These are phyloP conservation scores for Volucella inanis DNA, from an alignment of 2,888 invertebrate genomes.

Conservation along the genomic window DNA sequence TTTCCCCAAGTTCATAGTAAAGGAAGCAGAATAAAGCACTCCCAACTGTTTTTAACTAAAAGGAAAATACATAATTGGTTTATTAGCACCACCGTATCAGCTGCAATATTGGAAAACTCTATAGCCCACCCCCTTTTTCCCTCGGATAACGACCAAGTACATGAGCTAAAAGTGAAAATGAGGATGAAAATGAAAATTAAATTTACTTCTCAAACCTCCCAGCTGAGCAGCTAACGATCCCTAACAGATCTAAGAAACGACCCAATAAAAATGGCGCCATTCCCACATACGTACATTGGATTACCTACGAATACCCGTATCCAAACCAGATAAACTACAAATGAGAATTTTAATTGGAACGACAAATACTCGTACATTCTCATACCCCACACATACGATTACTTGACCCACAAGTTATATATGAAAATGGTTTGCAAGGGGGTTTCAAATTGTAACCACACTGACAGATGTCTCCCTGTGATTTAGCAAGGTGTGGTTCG, in stretches of 20 bases:
- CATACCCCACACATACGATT: neutral
- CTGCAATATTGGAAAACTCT: neutral
- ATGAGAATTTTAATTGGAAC: constrained; percentile 60
- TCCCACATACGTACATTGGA: neutral
- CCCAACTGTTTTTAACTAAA: neutral
- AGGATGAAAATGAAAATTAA: constrained; percentile 39
- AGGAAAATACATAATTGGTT: constrained; percentile 12
- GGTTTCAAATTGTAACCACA: constrained; percentile 15
- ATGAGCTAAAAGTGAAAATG: too few relatives aligned
- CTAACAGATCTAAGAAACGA: constrained; percentile 32
- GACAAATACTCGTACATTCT: constrained; percentile 19
- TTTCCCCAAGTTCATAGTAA: too few relatives aligned
- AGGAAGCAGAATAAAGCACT: neutral
- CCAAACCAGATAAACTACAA: constrained; percentile 57
- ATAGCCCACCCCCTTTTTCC: constrained; percentile 6
- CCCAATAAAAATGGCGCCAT: constrained; percentile 64
- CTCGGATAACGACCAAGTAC: too few relatives aligned
- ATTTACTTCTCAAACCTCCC: constrained; percentile 44
- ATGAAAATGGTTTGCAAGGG: neutral
- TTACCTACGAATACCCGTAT: neutral
- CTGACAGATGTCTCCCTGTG: constrained; percentile 11
- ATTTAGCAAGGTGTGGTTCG: constrained; percentile 42
- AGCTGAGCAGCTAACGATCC: constrained; percentile 48
- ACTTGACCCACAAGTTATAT: neutral
- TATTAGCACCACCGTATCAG: neutral